Base-by-base conservation (phyloP, 2,888 invertebrate genomes). In the Lumbricus terrestris region DNA sequence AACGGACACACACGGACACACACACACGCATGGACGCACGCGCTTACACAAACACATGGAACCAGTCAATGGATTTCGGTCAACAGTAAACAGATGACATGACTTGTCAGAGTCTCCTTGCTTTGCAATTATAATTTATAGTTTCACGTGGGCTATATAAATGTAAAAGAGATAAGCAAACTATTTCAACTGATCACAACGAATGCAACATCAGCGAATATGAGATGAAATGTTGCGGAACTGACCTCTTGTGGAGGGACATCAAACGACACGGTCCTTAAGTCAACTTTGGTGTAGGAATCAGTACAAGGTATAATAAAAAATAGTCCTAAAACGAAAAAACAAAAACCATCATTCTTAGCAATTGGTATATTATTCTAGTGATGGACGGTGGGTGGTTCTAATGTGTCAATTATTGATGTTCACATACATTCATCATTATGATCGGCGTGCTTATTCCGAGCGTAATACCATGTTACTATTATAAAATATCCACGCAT, bases 241-340 rank as follows among this genome's bases (percentile, higher is more conserved):
- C 47, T 42, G 35, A 89, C 89, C 89, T 89, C 89, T 40, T 89
- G 89, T 23, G 89, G 89, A 23, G 89, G 89, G 18, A 89, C 89
- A 38, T 89, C 69, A 38, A 69, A 89, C 34, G 89, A 89, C 11
- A 89, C 89, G 33, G 89, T 89, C n/a, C 89, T 89, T 34, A 89
- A 40, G 69, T 89, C 89, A 37, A 89, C 69, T 82, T 89, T 89
- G 34, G 69, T 35, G 69, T 89, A 89, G 82, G 47, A 69, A 38
- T 89, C 89, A 47, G 89, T 89, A 38, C 89, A 89, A 15, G 89
- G 89, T 82, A 89, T 47, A 35, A 89, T 38, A 69, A 89, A 89
- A 40, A 89, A 89, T 82, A 89, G 35, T 18, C 89, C 89, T 89
- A 20, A 23, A 42, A 89, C 8, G 35, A 83, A 89, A n/a, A 35